Base-by-base conservation (phyloP, 92 coral and sea anemone genomes). In the Meandrina meandrites region DNA sequence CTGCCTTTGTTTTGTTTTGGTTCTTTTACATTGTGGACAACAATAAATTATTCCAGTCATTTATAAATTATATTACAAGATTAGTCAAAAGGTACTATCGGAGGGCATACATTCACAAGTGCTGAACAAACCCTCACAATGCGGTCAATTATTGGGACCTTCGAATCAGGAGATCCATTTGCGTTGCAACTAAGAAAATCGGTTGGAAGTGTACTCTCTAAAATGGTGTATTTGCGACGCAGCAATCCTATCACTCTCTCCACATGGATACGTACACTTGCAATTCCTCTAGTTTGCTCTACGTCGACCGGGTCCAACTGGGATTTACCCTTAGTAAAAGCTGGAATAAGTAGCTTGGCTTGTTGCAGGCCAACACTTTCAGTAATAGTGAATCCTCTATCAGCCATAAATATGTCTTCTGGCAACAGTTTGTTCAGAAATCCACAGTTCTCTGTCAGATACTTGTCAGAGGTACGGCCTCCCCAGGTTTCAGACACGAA, bases 261-360 rank as follows among this genome's bases (percentile, higher is more conserved):
- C n/a, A n/a, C n/a, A n/a, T n/a, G n/a, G n/a, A n/a, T n/a, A n/a
- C n/a, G n/a, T n/a, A 67, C 72, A 67, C 32, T 67, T 67, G 72
- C 72, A 67, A 67, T 67, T 67, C 72, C 72, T 67, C 72, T 67
- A 67, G 72, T 67, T 31, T 67, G 72, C 72, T 67, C 72, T 31
- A 67, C 72, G 15, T 67, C 72, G 32, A 67, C 72, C 32, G 72
- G 72, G 72, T 67, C 72, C 72, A 62, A 31, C 72, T 67, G 72
- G 32, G 36, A 67, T 67, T 67, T 67, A 12, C 72, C 72, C 72
- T 67, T 67, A 22, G 35, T 67, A 67, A 67, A 67, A 67, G 72
- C 72, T 67, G 31, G 72, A 31, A 67, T 67, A n/a, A 67, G 32
- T 31, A 67, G 32, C 16, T 31, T 67, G 10, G 72, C 72, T 67